Base-by-base conservation (phyloP, 2,888 invertebrate genomes). In the Suillia variegata region DNA sequence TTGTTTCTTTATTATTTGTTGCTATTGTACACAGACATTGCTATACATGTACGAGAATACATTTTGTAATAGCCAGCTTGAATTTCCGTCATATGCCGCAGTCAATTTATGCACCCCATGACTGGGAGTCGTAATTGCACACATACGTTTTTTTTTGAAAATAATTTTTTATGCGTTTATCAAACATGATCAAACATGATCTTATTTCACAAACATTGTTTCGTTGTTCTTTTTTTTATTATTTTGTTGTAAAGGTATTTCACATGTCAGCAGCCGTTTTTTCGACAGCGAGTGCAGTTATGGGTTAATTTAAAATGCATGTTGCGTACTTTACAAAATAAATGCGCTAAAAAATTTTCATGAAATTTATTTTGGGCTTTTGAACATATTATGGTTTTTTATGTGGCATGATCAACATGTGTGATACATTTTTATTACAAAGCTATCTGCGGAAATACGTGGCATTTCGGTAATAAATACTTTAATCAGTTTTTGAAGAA, bases 301-400 rank as follows among this genome's bases (percentile, higher is more conserved):
- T 24, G 31, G 59, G 58, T 65, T 67, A 42, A 67, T 63, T 69
- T 65, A 54, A 65, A 67, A 66, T 66, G 62, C 63, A 69, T 66
- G 68, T 54, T 58, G 54, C 64, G 61, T 2, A 21, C 53, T 38
- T 38, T 10, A 33, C 10, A 52, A 33, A 33, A 20, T 31, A 53
- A 38, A 53, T 21, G 15, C 15, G 6, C 6, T 8, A 15, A 33
- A 42, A n/a, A 13, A 20, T 38, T n/a, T 26, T 26, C 8, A 26
- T 48, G 18, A 48, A 20, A 22, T 50, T 50, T 50, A 26, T 50
- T 13, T 48, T 22, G n/a, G 20, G 48, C 21, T 50, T 50, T 50
- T n/a, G n/a, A n/a, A n/a, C n/a, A n/a, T n/a, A n/a, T 26, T 26
- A 26, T 26, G 26, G 26, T 26, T 6, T 26, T 10, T 26, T 26